Base-by-base conservation (phyloP, 2,888 invertebrate genomes). In the Epirrhoe alternata region DNA sequence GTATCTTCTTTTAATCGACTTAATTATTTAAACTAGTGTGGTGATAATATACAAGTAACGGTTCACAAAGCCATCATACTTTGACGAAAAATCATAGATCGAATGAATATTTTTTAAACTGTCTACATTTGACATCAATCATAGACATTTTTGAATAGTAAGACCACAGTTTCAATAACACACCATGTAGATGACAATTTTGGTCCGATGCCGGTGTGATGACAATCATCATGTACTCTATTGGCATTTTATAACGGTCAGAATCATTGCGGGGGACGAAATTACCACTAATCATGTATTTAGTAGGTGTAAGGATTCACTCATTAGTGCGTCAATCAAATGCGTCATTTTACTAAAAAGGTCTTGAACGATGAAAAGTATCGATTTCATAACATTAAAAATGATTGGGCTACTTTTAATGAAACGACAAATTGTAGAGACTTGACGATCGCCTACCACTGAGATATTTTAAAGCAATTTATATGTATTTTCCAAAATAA, bases 331-430 rank as follows among this genome's bases (percentile, higher is more conserved):
- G 57, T 16, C 38, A 42, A 42, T 42, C 38, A 65, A 69, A 65
- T 70, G 69, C 68, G 65, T 69, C 69, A 71, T 59, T 51, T 64
- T 52, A 1, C 66, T 14, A 64, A 68, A 61, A 65, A 47, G 67
- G 67, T 49, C 1, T 5, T 35, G 51, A 60, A 14, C 49, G 58
- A 55, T 61, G 42, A 52, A 57, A 49, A 58, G 49, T 61, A 61
- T 47, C 50, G 61, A 63, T 69, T 66, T 62, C 66, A 66, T 35
- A 70, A 69, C 14, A 61, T 45, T 53, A 54, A 59, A 55, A 42
- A 51, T 57, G 64, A 61, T 35, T 59, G 51, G 51, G 47, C 7
- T 16, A 16, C 14, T 47, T 14, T 38, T 38, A 38, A 16, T 8
- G 42, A 24, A 57, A 56, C 42, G 7, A 12, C 5, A 52, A 31